Conservation (phyloP, 2,797 vertebrate genomes). For the Dromococcyx pavoninus region DNA sequence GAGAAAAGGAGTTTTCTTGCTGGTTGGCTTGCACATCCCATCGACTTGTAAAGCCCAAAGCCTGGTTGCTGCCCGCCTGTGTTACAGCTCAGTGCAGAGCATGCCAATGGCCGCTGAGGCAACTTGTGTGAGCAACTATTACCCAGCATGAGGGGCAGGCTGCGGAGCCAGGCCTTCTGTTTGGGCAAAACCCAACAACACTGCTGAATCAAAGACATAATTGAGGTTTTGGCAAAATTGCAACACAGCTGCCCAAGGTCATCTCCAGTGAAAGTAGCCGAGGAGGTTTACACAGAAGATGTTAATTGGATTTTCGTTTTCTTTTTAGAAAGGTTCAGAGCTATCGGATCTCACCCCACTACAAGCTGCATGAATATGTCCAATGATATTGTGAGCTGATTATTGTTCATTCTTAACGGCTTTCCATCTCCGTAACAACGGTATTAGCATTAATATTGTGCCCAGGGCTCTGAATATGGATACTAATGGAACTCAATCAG, state of each 20-base stretch:
- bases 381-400: constrained; percentile 64
- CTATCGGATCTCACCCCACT: constrained; percentile 41
- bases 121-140: background rate
- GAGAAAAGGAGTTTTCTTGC: background rate
- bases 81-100: background rate
- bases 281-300: constrained; percentile 28
- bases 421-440: constrained; percentile 58
- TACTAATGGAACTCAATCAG: constrained; percentile 63
- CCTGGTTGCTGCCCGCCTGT: background rate
- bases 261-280: constrained; percentile 6
- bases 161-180: constrained; percentile 14
- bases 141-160: background rate
- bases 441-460: constrained; percentile 56
- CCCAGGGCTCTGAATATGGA: constrained; percentile 49
- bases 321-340: constrained; percentile 38
- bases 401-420: constrained; percentile 51
- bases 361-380: constrained; percentile 54
- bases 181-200: background rate
- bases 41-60: fast-evolving
- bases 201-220: constrained; percentile 7
- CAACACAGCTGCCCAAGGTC: constrained; percentile 58
- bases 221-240: constrained; percentile 49
- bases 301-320: constrained; percentile 59
- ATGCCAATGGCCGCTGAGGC: background rate
- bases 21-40: background rate